phyloP scores from a whole-genome alignment of 2,797 vertebrate genomes.

The Antrozous pallidus region DNA sequence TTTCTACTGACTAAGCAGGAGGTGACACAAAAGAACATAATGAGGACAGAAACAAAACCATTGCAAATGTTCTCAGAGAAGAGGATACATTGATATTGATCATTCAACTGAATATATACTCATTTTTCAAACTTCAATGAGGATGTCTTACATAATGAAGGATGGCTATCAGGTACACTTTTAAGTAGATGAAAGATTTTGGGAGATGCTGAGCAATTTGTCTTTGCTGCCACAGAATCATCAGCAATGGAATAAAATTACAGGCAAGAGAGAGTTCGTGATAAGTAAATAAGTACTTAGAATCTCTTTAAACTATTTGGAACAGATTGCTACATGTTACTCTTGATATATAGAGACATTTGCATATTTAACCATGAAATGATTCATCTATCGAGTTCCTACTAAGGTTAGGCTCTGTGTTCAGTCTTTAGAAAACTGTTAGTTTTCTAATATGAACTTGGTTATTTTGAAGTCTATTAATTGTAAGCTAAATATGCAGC shows the following conservation, averaged over 20 bases:
- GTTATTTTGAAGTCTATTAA: background rate
- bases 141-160: background rate
- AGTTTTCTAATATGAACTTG: background rate
- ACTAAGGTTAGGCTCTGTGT: background rate
- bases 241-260: background rate
- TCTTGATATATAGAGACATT: background rate
- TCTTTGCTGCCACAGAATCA: background rate
- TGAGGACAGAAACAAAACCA: background rate
- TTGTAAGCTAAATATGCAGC: background rate
- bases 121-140: background rate
- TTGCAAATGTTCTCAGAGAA: background rate
- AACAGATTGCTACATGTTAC: background rate
- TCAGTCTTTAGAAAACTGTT: background rate
- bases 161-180: background rate
- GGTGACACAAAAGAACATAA: background rate
- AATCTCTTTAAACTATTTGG: background rate
- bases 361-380: background rate
- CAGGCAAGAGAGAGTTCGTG: background rate
- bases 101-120: background rate
- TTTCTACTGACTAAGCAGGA: background rate
- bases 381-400: background rate
- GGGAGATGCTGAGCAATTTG: background rate
- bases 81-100: background rate
- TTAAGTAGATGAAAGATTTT: background rate
- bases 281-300: background rate